phyloP scores from a whole-genome alignment of 2,888 invertebrate species.

The Laspeyria flexula region DNA sequence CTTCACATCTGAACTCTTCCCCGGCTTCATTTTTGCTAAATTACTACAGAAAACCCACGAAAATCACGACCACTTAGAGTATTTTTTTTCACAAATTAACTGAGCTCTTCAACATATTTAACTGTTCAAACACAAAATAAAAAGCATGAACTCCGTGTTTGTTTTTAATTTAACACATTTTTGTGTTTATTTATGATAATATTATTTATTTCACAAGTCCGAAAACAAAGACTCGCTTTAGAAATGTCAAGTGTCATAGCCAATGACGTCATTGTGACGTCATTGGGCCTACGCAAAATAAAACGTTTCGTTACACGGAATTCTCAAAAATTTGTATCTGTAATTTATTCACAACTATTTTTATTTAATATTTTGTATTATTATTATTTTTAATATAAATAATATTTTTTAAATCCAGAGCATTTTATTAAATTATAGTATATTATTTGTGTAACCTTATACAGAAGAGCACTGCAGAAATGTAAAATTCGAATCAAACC shows the following conservation, averaged over 20 bases:
- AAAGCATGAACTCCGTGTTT: slow-evolving; percentile 16
- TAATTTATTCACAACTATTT: too few relatives aligned
- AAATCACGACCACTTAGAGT: slow-evolving; percentile 23
- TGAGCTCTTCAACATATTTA: slow-evolving; percentile 3
- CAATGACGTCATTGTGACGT: slow-evolving; percentile 77
- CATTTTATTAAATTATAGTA: too few relatives aligned
- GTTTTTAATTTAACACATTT: slow-evolving; percentile 17
- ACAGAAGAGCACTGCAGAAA: too few relatives aligned
- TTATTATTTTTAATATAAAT: too few relatives aligned
- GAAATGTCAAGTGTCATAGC: slow-evolving; percentile 62
- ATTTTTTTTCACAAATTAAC: slow-evolving; percentile 16
- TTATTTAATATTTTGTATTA: too few relatives aligned
- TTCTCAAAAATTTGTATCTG: neutral
- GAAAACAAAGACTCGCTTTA: slow-evolving; percentile 49
- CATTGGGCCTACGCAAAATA: slow-evolving; percentile 44
- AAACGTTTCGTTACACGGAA: slow-evolving; percentile 42
- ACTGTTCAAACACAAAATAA: slow-evolving; percentile 21
- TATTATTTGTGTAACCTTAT: too few relatives aligned
- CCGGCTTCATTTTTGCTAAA: slow-evolving; percentile 70
- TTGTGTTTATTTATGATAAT: slow-evolving; percentile 23
- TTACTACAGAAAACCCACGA: slow-evolving; percentile 42
- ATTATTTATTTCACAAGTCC: slow-evolving; percentile 29
- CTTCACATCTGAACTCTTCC: slow-evolving; percentile 67
- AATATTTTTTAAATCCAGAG: too few relatives aligned
- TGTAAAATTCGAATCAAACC: too few relatives aligned